Conservation (phyloP, 2,113 vertebrate species). For the Mormyrus lacerda region DNA sequence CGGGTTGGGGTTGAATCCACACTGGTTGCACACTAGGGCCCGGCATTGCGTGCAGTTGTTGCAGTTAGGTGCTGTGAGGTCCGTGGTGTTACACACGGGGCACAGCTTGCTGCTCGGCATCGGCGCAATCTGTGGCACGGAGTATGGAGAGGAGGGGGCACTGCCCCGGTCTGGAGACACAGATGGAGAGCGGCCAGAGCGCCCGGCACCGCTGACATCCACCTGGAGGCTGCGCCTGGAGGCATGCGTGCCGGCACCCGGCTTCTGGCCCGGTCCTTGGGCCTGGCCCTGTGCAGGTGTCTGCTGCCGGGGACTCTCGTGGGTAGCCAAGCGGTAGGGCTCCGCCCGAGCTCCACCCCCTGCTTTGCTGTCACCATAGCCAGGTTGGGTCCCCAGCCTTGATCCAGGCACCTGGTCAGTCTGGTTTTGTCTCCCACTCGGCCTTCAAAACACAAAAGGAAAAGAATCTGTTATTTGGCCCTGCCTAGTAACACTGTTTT, state of each 20-base stretch:
- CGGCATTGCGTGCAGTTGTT: conserved; percentile 93
- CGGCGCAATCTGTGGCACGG: conserved; percentile 91
- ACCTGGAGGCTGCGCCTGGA: conserved; percentile 61
- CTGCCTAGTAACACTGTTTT: not conserved
- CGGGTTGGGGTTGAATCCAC: conserved; percentile 97
- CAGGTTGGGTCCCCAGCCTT: conserved; percentile 48
- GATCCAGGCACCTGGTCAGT: conserved; percentile 48
- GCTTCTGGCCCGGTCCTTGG: not conserved
- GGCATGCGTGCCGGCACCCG: conserved; percentile 36
- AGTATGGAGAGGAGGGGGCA: conserved; percentile 90
- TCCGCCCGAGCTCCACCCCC: conserved; percentile 39
- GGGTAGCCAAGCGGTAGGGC: conserved; percentile 51
- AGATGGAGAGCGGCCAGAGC: conserved; percentile 59
- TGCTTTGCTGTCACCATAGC: conserved; percentile 28
- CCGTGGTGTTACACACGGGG: conserved; percentile 93
- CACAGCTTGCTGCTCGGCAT: conserved; percentile 96
- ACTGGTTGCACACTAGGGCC: conserved; percentile 93
- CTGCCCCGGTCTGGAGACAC: conserved; percentile 81
- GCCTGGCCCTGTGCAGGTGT: conserved; percentile 29
- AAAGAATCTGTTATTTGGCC: not conserved
- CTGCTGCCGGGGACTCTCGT: conserved; percentile 38
- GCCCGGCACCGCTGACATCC: conserved; percentile 50
- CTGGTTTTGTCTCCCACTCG: conserved; percentile 45
- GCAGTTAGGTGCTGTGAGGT: conserved; percentile 86
- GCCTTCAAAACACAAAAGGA: conserved; percentile 20